Evolutionary conservation across 1,140 invertebrate species (phyloP).

Genomic region (Amyelois transitella): DNA sequence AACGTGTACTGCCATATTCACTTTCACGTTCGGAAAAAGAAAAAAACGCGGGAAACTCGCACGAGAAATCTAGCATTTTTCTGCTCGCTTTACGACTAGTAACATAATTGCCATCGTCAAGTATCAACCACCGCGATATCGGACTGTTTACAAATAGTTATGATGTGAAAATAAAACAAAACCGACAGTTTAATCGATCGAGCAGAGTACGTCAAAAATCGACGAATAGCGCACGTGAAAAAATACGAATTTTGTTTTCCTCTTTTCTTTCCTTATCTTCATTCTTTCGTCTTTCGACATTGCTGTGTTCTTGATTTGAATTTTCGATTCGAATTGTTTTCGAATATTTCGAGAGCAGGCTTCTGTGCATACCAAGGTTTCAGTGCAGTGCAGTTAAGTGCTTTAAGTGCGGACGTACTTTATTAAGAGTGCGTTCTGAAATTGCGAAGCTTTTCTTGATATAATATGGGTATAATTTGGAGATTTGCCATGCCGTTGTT

Average conservation of each 20-base stretch:
- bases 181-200: conserved; percentile 14
- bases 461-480: conserved; percentile 62
- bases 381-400: conserved; percentile 13
- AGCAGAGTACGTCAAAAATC: conserved; percentile 21
- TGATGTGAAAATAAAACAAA: conserved; percentile 41
- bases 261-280: conserved; percentile 34
- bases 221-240: conserved; percentile 22
- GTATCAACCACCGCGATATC: conserved; percentile 25
- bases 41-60: conserved; percentile 50
- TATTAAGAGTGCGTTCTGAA: conserved; percentile 18
- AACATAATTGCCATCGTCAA: conserved; percentile 29
- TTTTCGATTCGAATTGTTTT: neutral
- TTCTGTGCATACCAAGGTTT: too few species aligned
- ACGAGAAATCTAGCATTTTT: conserved; percentile 49
- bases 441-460: conserved; percentile 16
- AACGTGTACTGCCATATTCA: conserved; percentile 45
- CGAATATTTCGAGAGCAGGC: neutral
- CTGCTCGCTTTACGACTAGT: conserved; percentile 32
- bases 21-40: conserved; percentile 53
- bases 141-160: conserved; percentile 51
- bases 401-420: conserved; percentile 22
- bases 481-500: conserved; percentile 50
- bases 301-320: conserved; percentile 9
- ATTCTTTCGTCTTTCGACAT: conserved; percentile 22
- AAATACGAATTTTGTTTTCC: conserved; percentile 15